Evolutionary conservation across 2,797 vertebrate genomes (phyloP).

Genomic region (Anabas testudineus): DNA sequence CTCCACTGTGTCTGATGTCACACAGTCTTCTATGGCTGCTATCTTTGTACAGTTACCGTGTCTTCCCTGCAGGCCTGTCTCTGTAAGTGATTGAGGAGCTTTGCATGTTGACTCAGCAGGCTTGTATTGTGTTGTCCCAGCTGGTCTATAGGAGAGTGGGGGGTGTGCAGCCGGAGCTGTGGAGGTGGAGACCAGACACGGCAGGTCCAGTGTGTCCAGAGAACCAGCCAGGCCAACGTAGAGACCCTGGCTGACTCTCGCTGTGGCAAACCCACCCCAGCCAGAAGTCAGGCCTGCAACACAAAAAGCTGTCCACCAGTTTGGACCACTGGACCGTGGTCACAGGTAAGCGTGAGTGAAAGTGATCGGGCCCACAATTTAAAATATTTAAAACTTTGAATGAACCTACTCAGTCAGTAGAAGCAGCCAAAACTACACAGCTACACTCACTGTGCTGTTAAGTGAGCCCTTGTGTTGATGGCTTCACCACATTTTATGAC

Average conservation of each 20-base stretch:
- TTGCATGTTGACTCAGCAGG: slow-evolving; percentile 66
- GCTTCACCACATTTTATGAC: slow-evolving; percentile 65
- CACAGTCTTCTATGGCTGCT: slow-evolving; percentile 8
- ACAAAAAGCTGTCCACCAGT: slow-evolving; percentile 85
- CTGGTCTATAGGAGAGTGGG: slow-evolving; percentile 91
- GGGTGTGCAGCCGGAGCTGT: slow-evolving; percentile 87
- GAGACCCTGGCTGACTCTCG: slow-evolving; percentile 73
- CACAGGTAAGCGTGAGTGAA: slow-evolving; percentile 83
- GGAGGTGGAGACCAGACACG: slow-evolving; percentile 87
- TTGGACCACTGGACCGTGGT: slow-evolving; percentile 89
- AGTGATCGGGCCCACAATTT: background rate
- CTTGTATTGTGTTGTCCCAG: slow-evolving; percentile 79
- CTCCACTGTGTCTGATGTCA: slow-evolving; percentile 16
- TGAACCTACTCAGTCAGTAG: background rate
- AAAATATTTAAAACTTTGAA: background rate
- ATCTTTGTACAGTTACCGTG: slow-evolving; percentile 30
- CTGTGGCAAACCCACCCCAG: slow-evolving; percentile 79
- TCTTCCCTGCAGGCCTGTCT: slow-evolving; percentile 45
- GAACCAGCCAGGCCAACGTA: slow-evolving; percentile 66
- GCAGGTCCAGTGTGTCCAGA: slow-evolving; percentile 84
- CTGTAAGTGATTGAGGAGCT: slow-evolving; percentile 52
- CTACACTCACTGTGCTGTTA: slow-evolving; percentile 29
- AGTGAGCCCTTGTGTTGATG: slow-evolving; percentile 43
- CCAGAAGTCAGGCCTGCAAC: slow-evolving; percentile 83
- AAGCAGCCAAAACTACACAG: slow-evolving; percentile 20